These are phyloP conservation scores for Bergia puertoricense DNA, from an alignment of 92 coral and sea anemone species.

Conservation along the genomic window DNA sequence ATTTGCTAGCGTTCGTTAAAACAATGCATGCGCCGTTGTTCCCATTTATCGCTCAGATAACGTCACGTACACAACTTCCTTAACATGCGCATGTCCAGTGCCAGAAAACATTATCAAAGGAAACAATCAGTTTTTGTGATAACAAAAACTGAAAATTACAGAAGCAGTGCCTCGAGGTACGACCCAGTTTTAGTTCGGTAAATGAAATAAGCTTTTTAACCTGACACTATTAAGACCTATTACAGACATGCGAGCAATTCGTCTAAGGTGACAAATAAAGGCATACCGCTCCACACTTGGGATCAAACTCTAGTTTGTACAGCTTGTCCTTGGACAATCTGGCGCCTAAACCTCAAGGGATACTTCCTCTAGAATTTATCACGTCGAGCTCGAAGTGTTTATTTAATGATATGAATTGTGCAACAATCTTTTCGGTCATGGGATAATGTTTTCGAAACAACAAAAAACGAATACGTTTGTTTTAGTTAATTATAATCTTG, in stretches of 20 bases:
- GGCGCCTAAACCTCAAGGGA: not conserved
- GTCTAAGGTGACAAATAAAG: no score
- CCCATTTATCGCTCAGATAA: no score
- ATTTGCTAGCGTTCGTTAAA: no score
- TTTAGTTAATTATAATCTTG: not conserved
- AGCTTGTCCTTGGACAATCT: not conserved
- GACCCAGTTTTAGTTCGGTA: not conserved
- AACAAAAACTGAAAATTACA: not conserved
- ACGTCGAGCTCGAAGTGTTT: not conserved
- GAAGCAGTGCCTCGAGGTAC: not conserved
- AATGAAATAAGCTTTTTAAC: not conserved
- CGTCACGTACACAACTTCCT: no score
- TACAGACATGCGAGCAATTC: no score
- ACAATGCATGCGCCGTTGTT: no score
- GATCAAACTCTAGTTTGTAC: not conserved
- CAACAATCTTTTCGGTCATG: not conserved
- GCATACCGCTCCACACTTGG: no score
- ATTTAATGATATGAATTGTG: conserved; percentile 12
- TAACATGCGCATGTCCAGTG: not conserved
- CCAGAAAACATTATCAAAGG: not conserved
- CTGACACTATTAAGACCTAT: not conserved
- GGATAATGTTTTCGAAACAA: not conserved
- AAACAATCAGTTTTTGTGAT: not conserved
- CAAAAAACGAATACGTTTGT: not conserved
- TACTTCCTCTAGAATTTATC: not conserved